A percentile compares a stretch with the other conserved stretches of the same genome.
These are phyloP conservation scores for Galeruca laticollis DNA, from an alignment of 2,888 invertebrate species.

Conservation along the genomic window DNA sequence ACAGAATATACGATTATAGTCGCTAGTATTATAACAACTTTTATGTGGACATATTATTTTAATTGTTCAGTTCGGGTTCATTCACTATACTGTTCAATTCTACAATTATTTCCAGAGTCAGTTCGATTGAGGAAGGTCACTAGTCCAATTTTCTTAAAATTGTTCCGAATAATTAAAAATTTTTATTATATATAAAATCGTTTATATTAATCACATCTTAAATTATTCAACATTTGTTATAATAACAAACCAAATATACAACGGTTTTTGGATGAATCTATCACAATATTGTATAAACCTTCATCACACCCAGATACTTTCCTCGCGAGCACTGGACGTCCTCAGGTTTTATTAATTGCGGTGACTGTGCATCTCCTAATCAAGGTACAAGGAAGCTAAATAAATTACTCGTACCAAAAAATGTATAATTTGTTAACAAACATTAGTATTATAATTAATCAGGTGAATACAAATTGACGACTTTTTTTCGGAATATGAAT, in stretches of 20 bases:
- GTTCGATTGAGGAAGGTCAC: not conserved
- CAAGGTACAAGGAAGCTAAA: not conserved
- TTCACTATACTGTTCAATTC: no score
- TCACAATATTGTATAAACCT: not conserved
- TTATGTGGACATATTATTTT: no score
- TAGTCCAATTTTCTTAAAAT: not conserved
- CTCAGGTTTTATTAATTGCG: slow-evolving; percentile 17
- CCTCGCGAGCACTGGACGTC: slow-evolving; percentile 3
- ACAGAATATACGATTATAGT: no score
- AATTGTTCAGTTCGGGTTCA: no score
- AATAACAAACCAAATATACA: no score
- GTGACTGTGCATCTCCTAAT: not conserved
- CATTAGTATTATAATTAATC: no score
- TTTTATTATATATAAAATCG: not conserved
- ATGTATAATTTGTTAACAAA: not conserved
- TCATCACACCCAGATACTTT: slow-evolving; percentile 20
- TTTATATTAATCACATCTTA: no score
- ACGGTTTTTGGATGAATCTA: not conserved
- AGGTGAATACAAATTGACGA: no score
- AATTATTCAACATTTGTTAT: no score
- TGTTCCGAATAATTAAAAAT: not conserved
- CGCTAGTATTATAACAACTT: no score
- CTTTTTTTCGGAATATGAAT: no score
- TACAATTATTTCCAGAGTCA: not conserved
- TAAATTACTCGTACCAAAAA: not conserved